Evolutionary conservation across 2,113 vertebrate species (phyloP).

Genomic region (Lipotes vexillifer): DNA sequence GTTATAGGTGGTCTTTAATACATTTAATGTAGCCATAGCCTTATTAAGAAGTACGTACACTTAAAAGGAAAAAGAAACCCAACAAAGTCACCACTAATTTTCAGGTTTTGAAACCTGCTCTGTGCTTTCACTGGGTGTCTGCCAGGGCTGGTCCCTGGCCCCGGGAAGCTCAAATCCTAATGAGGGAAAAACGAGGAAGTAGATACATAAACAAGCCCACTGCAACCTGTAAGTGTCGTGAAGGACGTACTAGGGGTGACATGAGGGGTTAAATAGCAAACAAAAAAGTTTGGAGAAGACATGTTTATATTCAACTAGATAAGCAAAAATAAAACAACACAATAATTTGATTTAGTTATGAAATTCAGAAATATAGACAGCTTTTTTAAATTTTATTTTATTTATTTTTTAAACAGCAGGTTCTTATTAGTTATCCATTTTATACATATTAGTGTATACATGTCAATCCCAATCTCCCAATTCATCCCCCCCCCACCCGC

Average conservation of each 20-base stretch:
- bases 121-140: not conserved
- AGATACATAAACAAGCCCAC: not conserved
- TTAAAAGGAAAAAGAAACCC: not conserved
- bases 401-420: no score
- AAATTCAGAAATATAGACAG: no score
- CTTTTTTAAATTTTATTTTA: no score
- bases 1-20: not conserved
- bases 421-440: no score
- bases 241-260: not conserved
- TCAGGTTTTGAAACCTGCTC: not conserved
- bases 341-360: no score
- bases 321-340: no score
- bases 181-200: not conserved
- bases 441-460: no score
- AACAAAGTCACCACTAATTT: not conserved
- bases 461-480: no score
- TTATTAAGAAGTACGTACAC: not conserved
- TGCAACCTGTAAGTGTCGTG: not conserved
- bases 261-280: not conserved
- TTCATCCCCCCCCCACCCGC: no score
- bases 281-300: no score
- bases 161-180: not conserved
- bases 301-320: no score
- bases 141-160: not conserved
- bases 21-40: not conserved